Evolutionary conservation across 37 sponge, comb jelly and placozoan species (phyloP), one percentile per base, ranked within the genome.

Genomic region (Crambe crambe): DNA sequence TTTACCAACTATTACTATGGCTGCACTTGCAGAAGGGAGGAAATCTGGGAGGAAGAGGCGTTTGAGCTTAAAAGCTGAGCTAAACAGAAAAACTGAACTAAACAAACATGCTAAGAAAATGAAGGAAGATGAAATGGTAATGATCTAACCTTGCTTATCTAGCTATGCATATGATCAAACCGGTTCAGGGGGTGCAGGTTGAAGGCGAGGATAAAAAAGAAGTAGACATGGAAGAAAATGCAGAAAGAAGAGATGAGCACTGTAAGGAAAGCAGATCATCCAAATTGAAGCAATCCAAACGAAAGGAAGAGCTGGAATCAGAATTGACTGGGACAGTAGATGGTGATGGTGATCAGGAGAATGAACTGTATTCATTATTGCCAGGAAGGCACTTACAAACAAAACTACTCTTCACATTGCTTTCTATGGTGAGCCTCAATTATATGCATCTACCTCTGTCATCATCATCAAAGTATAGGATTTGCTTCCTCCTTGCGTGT

Each of bases 301-400:
- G 22, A 4, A 22, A 32, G 75, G 1, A 21, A 8, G 15, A 30
- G 63, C 26, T 30, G 25, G 6, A 30, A 27, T 8, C 4, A 23
- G 25, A 32, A 37, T 23, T 29, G 69, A 27, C 34, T 15, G 25
- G 62, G 20, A n/a, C n/a, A n/a, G n/a, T n/a, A n/a, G n/a, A n/a
- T n/a, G n/a, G n/a, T n/a, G n/a, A n/a, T n/a, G n/a, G n/a, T n/a
- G n/a, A n/a, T n/a, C n/a, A 74, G 47, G 72, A 73, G 37, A 29
- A 43, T 47, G 68, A 37, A 2, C 68, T 86, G 40, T 74, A 42
- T 31, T n/a, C 37, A 37, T 9, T 8, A 37, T 41, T 87, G 17
- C 88, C 88, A 8, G 81, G 88, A 23, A 72, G 88, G 41, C 23
- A 70, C 39, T 25, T 23, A 21, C 87, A 86, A 42, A 66, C 80